Evolutionary conservation across 1,140 invertebrate species (phyloP).

Genomic region (Apocrypta bakeri): DNA sequence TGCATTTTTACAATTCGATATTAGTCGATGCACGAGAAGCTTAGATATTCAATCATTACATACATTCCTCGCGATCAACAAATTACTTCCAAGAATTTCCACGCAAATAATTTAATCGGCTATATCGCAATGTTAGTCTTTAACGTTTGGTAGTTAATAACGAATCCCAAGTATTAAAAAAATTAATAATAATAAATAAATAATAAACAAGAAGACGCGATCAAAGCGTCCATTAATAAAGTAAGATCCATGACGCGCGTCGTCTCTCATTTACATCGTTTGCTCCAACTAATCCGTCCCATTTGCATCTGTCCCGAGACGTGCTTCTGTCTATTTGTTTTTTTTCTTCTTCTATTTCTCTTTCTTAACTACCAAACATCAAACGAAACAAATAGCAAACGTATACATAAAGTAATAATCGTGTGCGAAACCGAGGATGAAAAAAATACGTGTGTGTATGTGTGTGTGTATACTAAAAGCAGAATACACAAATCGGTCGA

Average conservation of each 20-base stretch:
- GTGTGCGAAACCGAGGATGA: background rate
- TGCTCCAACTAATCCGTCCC: background rate
- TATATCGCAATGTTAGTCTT: constrained; percentile 8
- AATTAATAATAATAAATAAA: no score
- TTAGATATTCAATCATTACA: background rate
- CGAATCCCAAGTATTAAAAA: background rate
- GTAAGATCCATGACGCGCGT: background rate
- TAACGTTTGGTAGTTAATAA: constrained; percentile 12
- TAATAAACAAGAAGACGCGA: background rate
- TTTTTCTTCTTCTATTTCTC: background rate
- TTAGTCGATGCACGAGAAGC: background rate
- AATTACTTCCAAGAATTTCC: background rate
- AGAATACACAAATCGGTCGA: background rate
- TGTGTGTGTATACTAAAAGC: background rate
- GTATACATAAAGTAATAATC: background rate
- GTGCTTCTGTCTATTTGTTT: background rate
- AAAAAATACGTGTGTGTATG: background rate
- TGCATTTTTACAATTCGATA: background rate
- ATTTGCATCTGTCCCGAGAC: background rate
- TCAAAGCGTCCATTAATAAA: background rate
- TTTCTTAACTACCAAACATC: constrained; percentile 3
- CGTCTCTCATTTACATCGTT: constrained; percentile 4
- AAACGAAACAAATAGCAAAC: constrained; percentile 1
- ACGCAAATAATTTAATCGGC: constrained; percentile 8
- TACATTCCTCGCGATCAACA: background rate